Percentiles rank a stretch among this genome's conserved stretches.
Evolutionary conservation across 2,797 vertebrate species (phyloP).

Genomic region (Lacerta viridis): DNA sequence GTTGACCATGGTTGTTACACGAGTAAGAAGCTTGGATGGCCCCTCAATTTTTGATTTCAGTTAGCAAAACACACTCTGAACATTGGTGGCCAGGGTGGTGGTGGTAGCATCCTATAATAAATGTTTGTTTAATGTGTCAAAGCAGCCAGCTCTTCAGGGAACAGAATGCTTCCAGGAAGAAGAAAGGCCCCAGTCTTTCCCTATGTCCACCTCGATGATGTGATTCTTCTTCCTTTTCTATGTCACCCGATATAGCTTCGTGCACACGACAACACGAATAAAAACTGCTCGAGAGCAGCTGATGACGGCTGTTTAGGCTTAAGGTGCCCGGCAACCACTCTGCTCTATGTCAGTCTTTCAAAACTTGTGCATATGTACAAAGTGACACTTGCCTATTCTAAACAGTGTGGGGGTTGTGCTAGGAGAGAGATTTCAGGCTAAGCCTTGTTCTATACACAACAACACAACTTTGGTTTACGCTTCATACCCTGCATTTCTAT

Average conservation of each 20-base stretch:
- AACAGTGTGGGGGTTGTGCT: background rate
- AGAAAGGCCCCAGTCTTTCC: too few species aligned
- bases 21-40: background rate
- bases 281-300: background rate
- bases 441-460: background rate
- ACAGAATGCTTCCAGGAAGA: background rate
- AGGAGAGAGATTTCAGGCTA: background rate
- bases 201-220: background rate
- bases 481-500: slow-evolving; percentile 28
- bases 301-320: background rate
- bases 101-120: background rate
- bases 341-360: background rate
- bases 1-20: too few species aligned
- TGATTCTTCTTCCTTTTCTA: background rate
- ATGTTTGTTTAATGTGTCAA: background rate
- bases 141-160: background rate
- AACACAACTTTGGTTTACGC: too few species aligned
- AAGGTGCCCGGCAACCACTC: background rate
- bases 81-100: too few species aligned
- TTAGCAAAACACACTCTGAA: background rate
- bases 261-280: background rate
- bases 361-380: too few species aligned
- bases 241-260: background rate
- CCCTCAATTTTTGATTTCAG: background rate
- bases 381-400: background rate